phyloP scores from a whole-genome alignment of 2,888 invertebrate species.

The Dasypogon diadema region DNA sequence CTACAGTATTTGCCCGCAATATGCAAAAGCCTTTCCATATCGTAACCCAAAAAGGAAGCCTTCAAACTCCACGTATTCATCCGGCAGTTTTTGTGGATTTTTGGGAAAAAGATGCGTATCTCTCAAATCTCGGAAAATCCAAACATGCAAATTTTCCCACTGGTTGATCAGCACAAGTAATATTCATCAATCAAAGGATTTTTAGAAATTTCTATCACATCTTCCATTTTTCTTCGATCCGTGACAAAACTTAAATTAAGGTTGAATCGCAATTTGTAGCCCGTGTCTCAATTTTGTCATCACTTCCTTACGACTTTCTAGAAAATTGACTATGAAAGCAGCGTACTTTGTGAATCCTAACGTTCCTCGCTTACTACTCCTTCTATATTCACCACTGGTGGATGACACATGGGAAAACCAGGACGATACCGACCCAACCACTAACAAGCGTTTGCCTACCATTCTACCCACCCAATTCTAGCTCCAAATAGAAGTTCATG shows the following conservation, averaged over 20 bases:
- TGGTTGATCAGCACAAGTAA: conserved; percentile 42
- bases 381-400: background rate
- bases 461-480: conserved; percentile 34
- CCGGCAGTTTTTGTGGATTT: conserved; percentile 6
- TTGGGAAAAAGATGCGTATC: background rate
- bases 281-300: conserved; percentile 49
- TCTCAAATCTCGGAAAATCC: conserved; percentile 12
- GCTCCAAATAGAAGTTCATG: conserved; percentile 34
- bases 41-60: conserved; percentile 5
- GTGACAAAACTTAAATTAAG: conserved; percentile 52
- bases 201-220: background rate
- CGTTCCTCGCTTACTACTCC: background rate
- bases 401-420: conserved; percentile 49
- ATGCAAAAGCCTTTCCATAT: background rate
- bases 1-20: too few relatives aligned
- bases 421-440: conserved; percentile 34
- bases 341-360: conserved; percentile 13
- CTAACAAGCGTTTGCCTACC: conserved; percentile 34
- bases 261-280: conserved; percentile 50
- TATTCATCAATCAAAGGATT: conserved; percentile 47
- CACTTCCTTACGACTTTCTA: conserved; percentile 47
- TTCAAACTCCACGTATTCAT: background rate
- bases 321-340: conserved; percentile 46
- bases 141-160: conserved; percentile 40
- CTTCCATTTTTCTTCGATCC: conserved; percentile 47